phyloP scores from a whole-genome alignment of 2,113 vertebrate genomes.

The Ctenodactylus gundi region DNA sequence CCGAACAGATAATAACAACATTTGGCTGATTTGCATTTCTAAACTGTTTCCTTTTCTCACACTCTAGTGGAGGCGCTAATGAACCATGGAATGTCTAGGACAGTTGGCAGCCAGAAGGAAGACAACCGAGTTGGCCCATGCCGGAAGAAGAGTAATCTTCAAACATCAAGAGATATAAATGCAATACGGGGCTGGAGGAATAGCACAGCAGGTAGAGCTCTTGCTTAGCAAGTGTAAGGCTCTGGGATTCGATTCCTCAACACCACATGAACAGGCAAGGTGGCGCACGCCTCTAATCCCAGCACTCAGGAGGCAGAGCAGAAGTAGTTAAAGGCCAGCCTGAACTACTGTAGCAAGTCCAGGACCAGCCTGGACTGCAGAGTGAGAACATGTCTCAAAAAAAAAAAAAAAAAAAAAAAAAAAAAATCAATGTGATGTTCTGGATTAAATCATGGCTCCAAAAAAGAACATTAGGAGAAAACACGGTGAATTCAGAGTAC shows the following conservation, averaged over 20 bases:
- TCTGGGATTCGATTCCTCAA: too few species aligned
- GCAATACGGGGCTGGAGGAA: too few species aligned
- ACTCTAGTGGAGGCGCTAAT: conserved; percentile 64
- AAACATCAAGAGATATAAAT: conserved; percentile 30
- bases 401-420: too few species aligned
- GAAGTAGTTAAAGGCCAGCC: too few species aligned
- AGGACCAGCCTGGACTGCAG: too few species aligned
- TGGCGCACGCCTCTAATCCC: too few species aligned
- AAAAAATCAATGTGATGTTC: not conserved
- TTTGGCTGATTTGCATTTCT: conserved; percentile 71
- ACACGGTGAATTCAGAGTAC: not conserved
- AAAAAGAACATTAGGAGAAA: not conserved
- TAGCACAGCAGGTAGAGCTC: too few species aligned
- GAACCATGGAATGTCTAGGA: conserved; percentile 66
- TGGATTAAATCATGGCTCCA: not conserved
- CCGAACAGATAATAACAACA: conserved; percentile 66
- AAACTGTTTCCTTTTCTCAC: conserved; percentile 56
- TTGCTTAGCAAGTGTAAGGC: too few species aligned
- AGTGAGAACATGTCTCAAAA: too few species aligned
- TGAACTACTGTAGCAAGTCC: too few species aligned
- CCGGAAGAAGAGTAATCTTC: not conserved
- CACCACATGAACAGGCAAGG: too few species aligned
- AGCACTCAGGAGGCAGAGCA: too few species aligned
- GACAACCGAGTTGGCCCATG: not conserved
- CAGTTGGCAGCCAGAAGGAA: conserved; percentile 29